Evolutionary conservation across 2,113 vertebrate species (phyloP).

Genomic region (Egretta garzetta): DNA sequence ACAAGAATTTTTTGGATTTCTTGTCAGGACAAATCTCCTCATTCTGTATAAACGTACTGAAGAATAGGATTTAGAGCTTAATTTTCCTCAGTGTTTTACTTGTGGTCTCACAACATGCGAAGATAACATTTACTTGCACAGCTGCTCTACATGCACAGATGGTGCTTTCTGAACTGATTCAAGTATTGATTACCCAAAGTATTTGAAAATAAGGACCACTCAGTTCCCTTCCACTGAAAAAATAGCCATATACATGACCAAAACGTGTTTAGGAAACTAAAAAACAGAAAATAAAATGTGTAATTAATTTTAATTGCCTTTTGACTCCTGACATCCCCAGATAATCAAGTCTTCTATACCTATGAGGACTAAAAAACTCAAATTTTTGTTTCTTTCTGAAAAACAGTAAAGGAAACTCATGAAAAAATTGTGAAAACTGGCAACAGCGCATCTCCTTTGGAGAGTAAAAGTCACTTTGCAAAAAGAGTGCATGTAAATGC

Average conservation of each 20-base stretch:
- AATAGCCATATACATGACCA: not conserved
- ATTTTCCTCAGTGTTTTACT: not conserved
- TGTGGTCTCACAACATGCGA: not conserved
- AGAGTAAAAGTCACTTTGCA: not conserved
- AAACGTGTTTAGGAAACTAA: not conserved
- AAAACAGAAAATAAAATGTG: not conserved
- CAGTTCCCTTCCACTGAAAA: not conserved
- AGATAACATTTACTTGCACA: not conserved
- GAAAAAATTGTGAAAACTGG: not conserved
- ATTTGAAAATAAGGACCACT: not conserved
- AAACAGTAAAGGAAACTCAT: not conserved
- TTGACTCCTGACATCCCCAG: not conserved
- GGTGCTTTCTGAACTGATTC: not conserved
- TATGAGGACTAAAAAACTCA: not conserved
- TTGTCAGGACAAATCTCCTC: not conserved
- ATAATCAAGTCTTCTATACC: not conserved
- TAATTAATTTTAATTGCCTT: not conserved
- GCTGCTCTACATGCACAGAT: not conserved
- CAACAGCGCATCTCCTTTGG: not conserved
- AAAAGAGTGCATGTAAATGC: not conserved
- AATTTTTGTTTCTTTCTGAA: not conserved
- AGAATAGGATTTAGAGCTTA: not conserved
- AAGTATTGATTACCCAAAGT: not conserved
- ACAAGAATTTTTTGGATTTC: not conserved
- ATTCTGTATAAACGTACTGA: not conserved